phyloP scores from a whole-genome alignment of 2,113 vertebrate genomes.

The Pseudolaguvia tuberculata region DNA sequence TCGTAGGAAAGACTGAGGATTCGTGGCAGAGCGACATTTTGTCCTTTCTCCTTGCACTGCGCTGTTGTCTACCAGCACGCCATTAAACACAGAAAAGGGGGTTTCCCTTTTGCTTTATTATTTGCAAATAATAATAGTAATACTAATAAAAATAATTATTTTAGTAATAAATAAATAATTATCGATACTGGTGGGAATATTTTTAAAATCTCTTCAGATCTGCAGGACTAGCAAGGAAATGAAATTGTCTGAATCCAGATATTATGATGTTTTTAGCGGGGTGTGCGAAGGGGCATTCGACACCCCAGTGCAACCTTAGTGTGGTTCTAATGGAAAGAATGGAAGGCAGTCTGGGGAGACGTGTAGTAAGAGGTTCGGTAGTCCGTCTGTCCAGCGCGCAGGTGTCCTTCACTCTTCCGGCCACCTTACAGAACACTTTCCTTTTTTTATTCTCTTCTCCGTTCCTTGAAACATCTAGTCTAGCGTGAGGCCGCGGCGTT shows the following conservation, averaged over 20 bases:
- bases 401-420: conserved; percentile 6
- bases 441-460: not conserved
- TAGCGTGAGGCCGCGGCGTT: not conserved
- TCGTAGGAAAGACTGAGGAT: conserved; percentile 40
- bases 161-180: no score
- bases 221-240: no score
- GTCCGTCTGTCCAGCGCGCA: conserved; percentile 16
- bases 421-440: not conserved
- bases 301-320: not conserved
- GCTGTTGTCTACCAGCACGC: not conserved
- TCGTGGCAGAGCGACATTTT: conserved; percentile 21
- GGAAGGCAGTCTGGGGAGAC: conserved; percentile 1
- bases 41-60: not conserved
- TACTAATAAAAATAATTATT: no score
- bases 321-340: conserved; percentile 27
- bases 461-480: conserved; percentile 28
- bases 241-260: not conserved
- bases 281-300: not conserved
- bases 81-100: no score
- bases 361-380: conserved; percentile 31
- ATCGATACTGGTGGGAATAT: no score
- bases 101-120: no score
- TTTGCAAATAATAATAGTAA: no score
- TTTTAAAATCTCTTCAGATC: no score
- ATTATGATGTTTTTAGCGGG: not conserved